Base-by-base conservation (phyloP, 23 tunicate genomes). In the Halocynthia aurantium region DNA sequence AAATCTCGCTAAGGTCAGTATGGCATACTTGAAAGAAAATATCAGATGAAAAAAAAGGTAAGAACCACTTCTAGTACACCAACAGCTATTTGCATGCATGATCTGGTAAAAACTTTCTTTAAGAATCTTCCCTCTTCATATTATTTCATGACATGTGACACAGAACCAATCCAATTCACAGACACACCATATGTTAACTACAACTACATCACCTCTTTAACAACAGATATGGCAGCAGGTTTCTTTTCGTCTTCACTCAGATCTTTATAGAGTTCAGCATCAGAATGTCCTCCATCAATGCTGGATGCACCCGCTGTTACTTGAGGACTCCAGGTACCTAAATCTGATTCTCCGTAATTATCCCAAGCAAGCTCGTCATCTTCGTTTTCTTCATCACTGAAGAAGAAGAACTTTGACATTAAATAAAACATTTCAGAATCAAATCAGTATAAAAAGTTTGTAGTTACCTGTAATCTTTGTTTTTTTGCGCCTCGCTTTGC, bases 351-450 rank as follows among this genome's bases (percentile, higher is more conserved):
- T 17, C 76, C 87, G 55, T 86, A 86, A 75, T 86, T 81, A 81
- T 86, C 91, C 91, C 91, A 86, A 18, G 71, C 85, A 55, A 86
- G 67, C 61, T 86, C 91, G 67, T 86, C 91, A 10, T 84, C 88
- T 31, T 19, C 18, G 53, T 40, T 77, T 61, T 0, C 62, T 61
- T 10, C 50, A 12, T 61, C 53, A 57, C 10, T 77, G 76, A 11
- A 9, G n/a, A 21, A 50, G 21, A 18, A 22, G 20, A 2, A 1
- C 4, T 2, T 60, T 60, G n/a, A 60, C 64, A 60, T 15, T 60
- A 60, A n/a, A 1, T 15, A 60, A 60, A 60, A 11, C 13, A 11
- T 13, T 57, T 57, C 62, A 10, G 18, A 12, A 67, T 15, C 10
- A 67, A 17, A 67, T n/a, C n/a, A n/a, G n/a, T n/a, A n/a, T n/a